Evolutionary conservation across 2,888 invertebrate species (phyloP).

Genomic region (Rhabditoides inermis): DNA sequence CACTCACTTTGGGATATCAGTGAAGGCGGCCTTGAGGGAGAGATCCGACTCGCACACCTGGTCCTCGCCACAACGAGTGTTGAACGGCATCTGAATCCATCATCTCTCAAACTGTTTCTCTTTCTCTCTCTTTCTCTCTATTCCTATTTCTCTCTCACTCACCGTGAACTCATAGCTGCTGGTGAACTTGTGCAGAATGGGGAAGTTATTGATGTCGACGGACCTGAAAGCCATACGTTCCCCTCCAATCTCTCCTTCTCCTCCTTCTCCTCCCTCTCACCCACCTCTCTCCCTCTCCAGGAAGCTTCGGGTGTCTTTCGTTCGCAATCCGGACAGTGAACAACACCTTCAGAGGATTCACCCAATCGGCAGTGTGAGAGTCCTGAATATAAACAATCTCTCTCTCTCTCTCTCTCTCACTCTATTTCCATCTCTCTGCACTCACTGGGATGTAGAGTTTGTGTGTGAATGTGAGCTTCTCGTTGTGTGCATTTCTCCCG

Average conservation of each 20-base stretch:
- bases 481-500: slow-evolving; percentile 35
- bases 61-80: slow-evolving; percentile 56
- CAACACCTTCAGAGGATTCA: slow-evolving; percentile 53
- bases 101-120: background rate
- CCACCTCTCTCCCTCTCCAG: slow-evolving; percentile 3
- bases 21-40: slow-evolving; percentile 24
- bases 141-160: background rate
- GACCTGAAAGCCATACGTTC: too few relatives aligned
- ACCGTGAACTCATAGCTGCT: slow-evolving; percentile 34
- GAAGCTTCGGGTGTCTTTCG: slow-evolving; percentile 6
- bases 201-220: slow-evolving; percentile 32
- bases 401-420: too few relatives aligned
- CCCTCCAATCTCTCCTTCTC: too few relatives aligned
- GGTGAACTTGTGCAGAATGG: slow-evolving; percentile 43
- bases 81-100: slow-evolving; percentile 48
- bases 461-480: slow-evolving; percentile 19
- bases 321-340: slow-evolving; percentile 37
- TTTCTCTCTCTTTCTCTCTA: background rate
- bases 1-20: slow-evolving; percentile 26
- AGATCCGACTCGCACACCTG: slow-evolving; percentile 55
- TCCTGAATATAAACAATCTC: too few relatives aligned
- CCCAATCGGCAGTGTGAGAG: too few relatives aligned
- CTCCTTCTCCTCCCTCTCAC: too few relatives aligned
- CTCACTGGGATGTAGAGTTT: slow-evolving; percentile 37
- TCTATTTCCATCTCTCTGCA: slow-evolving; percentile 1